Conservation (phyloP, 1,140 invertebrate genomes). For the Reticulitermes speratus region DNA sequence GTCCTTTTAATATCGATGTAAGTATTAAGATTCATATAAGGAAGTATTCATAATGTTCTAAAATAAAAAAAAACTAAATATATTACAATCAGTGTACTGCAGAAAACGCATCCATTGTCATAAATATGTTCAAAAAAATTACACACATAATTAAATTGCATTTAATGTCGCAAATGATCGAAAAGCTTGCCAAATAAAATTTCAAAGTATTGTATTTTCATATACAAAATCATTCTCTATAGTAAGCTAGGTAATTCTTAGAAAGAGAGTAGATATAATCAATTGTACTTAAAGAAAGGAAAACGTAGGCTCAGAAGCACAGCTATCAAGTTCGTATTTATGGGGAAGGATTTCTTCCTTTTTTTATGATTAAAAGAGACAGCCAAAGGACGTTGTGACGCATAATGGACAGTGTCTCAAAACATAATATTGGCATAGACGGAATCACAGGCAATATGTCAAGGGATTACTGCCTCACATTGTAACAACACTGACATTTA, state of each 20-base stretch:
- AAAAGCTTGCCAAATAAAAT: too few relatives aligned
- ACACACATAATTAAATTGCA: too few relatives aligned
- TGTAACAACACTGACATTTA: neutral
- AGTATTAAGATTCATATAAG: too few relatives aligned
- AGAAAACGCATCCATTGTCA: too few relatives aligned
- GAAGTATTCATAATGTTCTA: too few relatives aligned
- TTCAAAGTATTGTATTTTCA: too few relatives aligned
- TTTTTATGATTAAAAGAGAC: neutral
- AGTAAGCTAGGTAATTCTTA: neutral
- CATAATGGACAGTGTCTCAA: neutral
- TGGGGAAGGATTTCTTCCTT: neutral
- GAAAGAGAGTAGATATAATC: neutral
- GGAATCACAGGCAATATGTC: neutral
- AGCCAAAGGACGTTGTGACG: neutral
- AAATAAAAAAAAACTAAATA: too few relatives aligned
- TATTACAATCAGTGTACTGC: too few relatives aligned
- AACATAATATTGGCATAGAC: neutral
- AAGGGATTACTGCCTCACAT: neutral
- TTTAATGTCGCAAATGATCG: too few relatives aligned
- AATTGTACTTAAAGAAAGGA: neutral
- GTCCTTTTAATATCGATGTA: too few relatives aligned
- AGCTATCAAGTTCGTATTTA: neutral
- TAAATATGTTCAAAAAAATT: too few relatives aligned
- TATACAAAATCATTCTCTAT: too few relatives aligned
- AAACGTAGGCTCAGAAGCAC: neutral